Evolutionary conservation across 2,888 invertebrate genomes (phyloP), one percentile per base, ranked within the genome.

Genomic region (Erpobdella octoculata): DNA sequence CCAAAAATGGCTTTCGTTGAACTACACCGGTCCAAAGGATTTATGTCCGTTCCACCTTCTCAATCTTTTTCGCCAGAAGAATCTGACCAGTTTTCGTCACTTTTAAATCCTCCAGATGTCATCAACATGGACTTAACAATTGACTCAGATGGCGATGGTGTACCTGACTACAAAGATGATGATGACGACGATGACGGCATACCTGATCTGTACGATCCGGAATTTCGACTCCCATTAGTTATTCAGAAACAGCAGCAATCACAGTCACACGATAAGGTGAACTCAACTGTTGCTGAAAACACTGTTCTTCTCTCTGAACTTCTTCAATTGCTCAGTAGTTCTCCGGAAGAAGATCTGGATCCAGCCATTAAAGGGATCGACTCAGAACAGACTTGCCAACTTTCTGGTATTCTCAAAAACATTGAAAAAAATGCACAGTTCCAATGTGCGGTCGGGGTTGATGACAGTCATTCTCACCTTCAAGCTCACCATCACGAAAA

Each of bases 121-220:
- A 28, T 77, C 8, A 78, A 80, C 38, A 58, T 72, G n/a, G 72
- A 72, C 35, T 37, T 68, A 15, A 61, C 35, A 36, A 71, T 73
- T 15, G 80, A 79, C 35, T 78, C 78, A 33, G 78, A 79, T 73
- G 75, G 78, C 58, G 76, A 79, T 74, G 79, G 80, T 9, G 78
- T 80, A 70, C 78, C 79, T 6, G 78, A 80, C 73, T 72, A 77
- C 38, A 2, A 75, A 38, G 76, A 77, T 38, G 71, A 73, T n/a
- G 77, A 76, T 37, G 74, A 75, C 48, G 73, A 74, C 73, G 77
- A 76, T 36, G 81, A 81, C 75, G 80, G 80, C 8, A 76, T 77
- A 36, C 74, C 76, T 18, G 75, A 78, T 61, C 64, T 71, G 18
- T 67, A 74, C 53, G 74, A 74, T 71, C 33, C 46, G 21, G 70